Evolutionary conservation across 2,797 vertebrate species (phyloP).

Genomic region (Acropternis orthonyx): DNA sequence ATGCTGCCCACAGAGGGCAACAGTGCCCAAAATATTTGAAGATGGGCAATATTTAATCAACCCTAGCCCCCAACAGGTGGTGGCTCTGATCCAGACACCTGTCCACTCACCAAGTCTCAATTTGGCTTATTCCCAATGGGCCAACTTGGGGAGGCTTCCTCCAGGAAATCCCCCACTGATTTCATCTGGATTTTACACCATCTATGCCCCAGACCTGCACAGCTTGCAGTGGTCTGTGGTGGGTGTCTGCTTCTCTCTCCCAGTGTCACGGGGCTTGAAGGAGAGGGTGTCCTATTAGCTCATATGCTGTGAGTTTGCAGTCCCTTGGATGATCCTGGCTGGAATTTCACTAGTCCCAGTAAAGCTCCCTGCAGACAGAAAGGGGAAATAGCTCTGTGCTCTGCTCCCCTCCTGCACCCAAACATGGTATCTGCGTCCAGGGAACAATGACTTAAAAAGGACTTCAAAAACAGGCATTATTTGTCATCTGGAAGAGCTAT

Average conservation of each 20-base stretch:
- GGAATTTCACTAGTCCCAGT: slow-evolving; percentile 69
- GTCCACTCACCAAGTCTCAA: background rate
- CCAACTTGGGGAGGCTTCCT: background rate
- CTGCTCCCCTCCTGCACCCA: slow-evolving; percentile 70
- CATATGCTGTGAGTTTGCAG: background rate
- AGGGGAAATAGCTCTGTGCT: slow-evolving; percentile 61
- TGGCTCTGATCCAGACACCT: slow-evolving; percentile 18
- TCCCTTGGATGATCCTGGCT: slow-evolving; percentile 47
- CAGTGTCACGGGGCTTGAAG: background rate
- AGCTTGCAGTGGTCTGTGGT: background rate
- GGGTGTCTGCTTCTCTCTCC: background rate
- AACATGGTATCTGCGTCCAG: slow-evolving; percentile 71
- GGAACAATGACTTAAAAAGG: slow-evolving; percentile 78
- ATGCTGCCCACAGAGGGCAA: slow-evolving; percentile 2
- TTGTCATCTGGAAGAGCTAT: slow-evolving; percentile 80
- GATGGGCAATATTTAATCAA: background rate
- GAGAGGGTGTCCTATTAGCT: slow-evolving; percentile 41
- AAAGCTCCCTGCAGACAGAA: slow-evolving; percentile 65
- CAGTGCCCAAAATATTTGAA: background rate
- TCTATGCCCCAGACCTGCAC: background rate
- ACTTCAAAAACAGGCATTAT: slow-evolving; percentile 78
- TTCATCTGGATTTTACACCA: background rate
- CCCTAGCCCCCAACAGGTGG: background rate
- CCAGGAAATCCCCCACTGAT: background rate
- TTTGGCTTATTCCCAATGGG: background rate